Evolutionary conservation across 2,797 vertebrate species (phyloP), one percentile per base, ranked within the genome.

Genomic region (Tarsius wallacei): DNA sequence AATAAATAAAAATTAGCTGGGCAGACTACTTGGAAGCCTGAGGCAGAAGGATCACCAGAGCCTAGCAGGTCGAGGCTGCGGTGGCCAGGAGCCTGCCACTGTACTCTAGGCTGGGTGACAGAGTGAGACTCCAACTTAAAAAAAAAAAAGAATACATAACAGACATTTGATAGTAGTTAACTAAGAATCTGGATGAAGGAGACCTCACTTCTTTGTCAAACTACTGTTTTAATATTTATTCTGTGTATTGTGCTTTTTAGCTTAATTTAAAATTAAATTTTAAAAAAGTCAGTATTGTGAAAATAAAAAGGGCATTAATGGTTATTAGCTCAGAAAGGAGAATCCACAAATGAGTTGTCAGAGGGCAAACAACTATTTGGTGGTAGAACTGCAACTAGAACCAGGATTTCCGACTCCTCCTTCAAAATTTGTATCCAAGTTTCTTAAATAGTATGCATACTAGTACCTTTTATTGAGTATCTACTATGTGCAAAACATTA

Each of bases 201-300:
- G 15, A 68, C 15, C 33, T 10, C 12, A 74, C 42, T 80, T 77
- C 1, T 24, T 80, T 92, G 13, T 90, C 24, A 31, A 51, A 7
- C 24, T 26, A 49, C 59, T 76, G 31, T 59, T 66, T 64, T 13
- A 80, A 87, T 84, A 88, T 85, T 70, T 93, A 61, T 83, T 94
- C 31, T 74, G 16, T 82, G 11, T 85, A 5, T 36, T 49, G 0
- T 81, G 42, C 12, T 63, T 63, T 63, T 63, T 12, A 26, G 12
- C 59, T 13, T 63, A 68, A 8, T 74, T 55, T 71, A 80, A 9
- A 61, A 63, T 68, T 89, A 47, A 74, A 96, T 42, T 42, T 42
- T 42, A 86, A 49, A 71, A 96, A 70, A 84, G 68, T 53, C 68
- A 76, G 3, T 64, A 64, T 53, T 63, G 2, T n/a, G 86, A 51